A percentile compares a stretch with the other conserved stretches of the same genome.
Evolutionary conservation across 2,888 invertebrate species (phyloP).

Genomic region (Psylliodes chrysocephalus): DNA sequence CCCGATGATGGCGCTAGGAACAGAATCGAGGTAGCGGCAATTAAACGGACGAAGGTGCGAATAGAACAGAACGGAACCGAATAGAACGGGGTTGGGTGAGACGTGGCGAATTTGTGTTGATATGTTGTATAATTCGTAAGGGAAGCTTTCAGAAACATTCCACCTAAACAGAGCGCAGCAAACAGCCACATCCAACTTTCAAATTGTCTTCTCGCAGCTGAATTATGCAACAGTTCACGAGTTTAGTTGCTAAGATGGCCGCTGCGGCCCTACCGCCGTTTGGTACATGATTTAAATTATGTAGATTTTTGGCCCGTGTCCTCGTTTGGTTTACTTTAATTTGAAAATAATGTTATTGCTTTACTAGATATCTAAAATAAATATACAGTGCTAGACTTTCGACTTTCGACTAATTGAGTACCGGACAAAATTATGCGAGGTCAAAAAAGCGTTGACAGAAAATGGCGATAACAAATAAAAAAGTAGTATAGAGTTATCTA

Average conservation of each 20-base stretch:
- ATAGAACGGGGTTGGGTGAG: neutral
- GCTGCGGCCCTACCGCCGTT: neutral
- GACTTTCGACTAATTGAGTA: no score
- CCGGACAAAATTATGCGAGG: no score
- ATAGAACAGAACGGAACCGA: neutral
- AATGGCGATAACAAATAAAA: no score
- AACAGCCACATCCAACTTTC: slow-evolving; percentile 14
- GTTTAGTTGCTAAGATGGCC: slow-evolving; percentile 14
- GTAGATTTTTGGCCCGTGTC: neutral
- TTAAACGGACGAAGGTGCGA: slow-evolving; percentile 15
- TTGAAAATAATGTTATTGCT: neutral
- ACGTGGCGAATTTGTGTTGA: slow-evolving; percentile 6
- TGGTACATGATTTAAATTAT: slow-evolving; percentile 4
- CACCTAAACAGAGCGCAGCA: slow-evolving; percentile 2
- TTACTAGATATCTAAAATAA: no score
- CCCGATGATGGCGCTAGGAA: neutral
- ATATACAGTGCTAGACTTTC: no score
- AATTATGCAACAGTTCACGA: slow-evolving; percentile 25
- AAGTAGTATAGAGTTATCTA: no score
- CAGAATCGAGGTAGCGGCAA: neutral
- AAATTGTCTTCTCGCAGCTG: slow-evolving; percentile 20
- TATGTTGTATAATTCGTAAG: slow-evolving; percentile 21
- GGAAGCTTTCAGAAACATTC: slow-evolving; percentile 19
- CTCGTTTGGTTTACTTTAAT: neutral
- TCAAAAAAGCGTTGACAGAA: no score